phyloP scores from a whole-genome alignment of 2,888 invertebrate species.

The Coleophora flavipennella region DNA sequence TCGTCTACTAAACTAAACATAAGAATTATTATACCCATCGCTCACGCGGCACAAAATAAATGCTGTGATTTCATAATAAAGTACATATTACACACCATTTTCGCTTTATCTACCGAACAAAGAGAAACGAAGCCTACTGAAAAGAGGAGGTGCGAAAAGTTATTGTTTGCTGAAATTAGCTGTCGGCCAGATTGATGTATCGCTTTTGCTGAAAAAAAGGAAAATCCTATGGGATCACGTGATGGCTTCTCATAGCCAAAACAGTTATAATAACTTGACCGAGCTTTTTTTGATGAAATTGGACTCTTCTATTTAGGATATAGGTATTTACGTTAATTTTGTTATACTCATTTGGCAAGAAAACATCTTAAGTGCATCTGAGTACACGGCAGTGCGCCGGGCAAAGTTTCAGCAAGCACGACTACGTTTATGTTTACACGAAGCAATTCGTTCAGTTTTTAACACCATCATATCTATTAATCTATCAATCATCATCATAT shows the following conservation, averaged over 20 bases:
- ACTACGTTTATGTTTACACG: too few species aligned
- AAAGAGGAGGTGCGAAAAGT: slow-evolving; percentile 38
- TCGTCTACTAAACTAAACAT: background rate
- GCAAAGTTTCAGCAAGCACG: too few species aligned
- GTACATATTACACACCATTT: slow-evolving; percentile 23
- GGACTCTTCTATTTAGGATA: too few species aligned
- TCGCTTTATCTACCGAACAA: slow-evolving; percentile 29
- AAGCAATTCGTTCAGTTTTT: too few species aligned
- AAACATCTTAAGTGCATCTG: too few species aligned
- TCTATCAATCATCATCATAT: too few species aligned
- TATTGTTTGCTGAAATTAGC: slow-evolving; percentile 57
- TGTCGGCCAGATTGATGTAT: slow-evolving; percentile 53
- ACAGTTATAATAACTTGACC: slow-evolving; percentile 9
- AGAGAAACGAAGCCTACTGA: slow-evolving; percentile 17
- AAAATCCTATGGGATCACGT: slow-evolving; percentile 20
- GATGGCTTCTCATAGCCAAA: slow-evolving; percentile 14
- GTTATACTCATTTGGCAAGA: too few species aligned
- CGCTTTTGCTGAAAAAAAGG: slow-evolving; percentile 27
- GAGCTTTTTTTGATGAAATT: too few species aligned
- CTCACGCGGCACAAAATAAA: slow-evolving; percentile 11
- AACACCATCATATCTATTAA: too few species aligned
- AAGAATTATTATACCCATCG: slow-evolving; percentile 6
- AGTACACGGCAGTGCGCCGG: too few species aligned
- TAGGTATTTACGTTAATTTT: too few species aligned
- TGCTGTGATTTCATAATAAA: slow-evolving; percentile 17